Evolutionary conservation across 2,888 invertebrate species (phyloP).

Genomic region (Drosophila barbarae): DNA sequence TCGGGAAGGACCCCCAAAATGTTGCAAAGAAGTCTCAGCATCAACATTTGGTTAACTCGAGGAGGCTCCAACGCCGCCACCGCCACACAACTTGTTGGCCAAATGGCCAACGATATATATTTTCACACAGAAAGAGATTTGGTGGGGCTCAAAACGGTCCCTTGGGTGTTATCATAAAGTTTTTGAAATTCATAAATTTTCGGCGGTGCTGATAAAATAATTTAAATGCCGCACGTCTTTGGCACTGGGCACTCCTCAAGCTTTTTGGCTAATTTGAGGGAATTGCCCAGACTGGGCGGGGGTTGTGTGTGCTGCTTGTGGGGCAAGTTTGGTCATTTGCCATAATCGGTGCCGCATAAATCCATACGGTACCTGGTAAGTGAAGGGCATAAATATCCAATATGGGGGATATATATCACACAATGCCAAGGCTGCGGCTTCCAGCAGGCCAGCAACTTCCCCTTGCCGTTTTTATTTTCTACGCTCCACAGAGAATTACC

Average conservation of each 20-base stretch:
- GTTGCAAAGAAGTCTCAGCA: background rate
- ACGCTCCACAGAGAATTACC: conserved; percentile 50
- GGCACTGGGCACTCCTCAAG: conserved; percentile 47
- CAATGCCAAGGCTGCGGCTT: conserved; percentile 1
- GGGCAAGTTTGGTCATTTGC: conserved; percentile 49
- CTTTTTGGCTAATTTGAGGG: conserved; percentile 58
- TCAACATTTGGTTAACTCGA: conserved; percentile 4
- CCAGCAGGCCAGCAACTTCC: conserved; percentile 6
- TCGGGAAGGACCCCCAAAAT: background rate
- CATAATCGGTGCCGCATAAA: conserved; percentile 60
- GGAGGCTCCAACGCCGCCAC: background rate
- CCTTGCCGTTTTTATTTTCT: conserved; percentile 7
- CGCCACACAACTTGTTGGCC: conserved; percentile 16
- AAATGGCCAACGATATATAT: conserved; percentile 58
- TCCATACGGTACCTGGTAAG: conserved; percentile 47
- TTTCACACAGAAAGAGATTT: conserved; percentile 17
- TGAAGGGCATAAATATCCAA: conserved; percentile 58
- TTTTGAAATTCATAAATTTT: conserved; percentile 69
- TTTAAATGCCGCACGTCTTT: conserved; percentile 58
- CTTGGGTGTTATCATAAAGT: conserved; percentile 68
- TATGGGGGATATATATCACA: conserved; percentile 59
- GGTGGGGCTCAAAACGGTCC: conserved; percentile 54
- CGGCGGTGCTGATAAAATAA: conserved; percentile 60
- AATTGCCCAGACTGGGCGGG: conserved; percentile 7
- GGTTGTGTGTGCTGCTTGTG: conserved; percentile 12